These are phyloP conservation scores for Eolophus roseicapilla DNA, from an alignment of 2,113 vertebrate species.

Conservation along the genomic window DNA sequence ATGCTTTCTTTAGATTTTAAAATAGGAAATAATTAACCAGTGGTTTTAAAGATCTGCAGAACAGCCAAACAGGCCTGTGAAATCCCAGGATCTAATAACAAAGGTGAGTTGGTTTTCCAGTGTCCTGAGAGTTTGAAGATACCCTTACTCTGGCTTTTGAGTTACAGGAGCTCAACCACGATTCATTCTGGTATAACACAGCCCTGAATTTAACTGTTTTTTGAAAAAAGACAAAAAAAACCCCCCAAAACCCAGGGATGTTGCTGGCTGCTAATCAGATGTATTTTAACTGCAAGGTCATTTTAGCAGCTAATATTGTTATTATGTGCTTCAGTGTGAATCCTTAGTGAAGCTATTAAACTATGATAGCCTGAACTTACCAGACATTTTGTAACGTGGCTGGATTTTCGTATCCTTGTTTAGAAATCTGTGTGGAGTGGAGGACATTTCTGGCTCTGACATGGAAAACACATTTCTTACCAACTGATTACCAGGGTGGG, in stretches of 20 bases:
- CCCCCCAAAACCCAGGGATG: background rate
- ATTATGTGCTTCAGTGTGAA: conserved; percentile 63
- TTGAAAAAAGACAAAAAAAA: background rate
- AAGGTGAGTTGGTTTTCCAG: conserved; percentile 3
- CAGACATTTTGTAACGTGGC: conserved; percentile 18
- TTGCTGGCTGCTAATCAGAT: conserved; percentile 69
- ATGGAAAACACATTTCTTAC: conserved; percentile 5
- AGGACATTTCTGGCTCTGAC: conserved; percentile 12
- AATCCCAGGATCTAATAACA: conserved; percentile 17
- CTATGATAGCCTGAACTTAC: conserved; percentile 33
- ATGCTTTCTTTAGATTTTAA: conserved; percentile 39
- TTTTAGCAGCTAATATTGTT: conserved; percentile 72
- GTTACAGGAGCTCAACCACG: background rate
- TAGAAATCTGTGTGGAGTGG: conserved; percentile 31
- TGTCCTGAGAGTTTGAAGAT: background rate
- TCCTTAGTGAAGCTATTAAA: conserved; percentile 56
- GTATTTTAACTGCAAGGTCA: conserved; percentile 71
- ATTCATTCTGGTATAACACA: conserved; percentile 15
- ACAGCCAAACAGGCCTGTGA: background rate
- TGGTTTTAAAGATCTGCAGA: conserved; percentile 53
- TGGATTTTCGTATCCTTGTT: background rate
- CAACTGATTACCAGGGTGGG: background rate
- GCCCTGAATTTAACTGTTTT: conserved; percentile 45
- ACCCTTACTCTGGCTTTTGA: background rate
- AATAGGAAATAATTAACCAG: conserved; percentile 44